Evolutionary conservation across 2,888 invertebrate genomes (phyloP), one percentile per base, ranked within the genome.

Genomic region (Hypercompe scribonia): DNA sequence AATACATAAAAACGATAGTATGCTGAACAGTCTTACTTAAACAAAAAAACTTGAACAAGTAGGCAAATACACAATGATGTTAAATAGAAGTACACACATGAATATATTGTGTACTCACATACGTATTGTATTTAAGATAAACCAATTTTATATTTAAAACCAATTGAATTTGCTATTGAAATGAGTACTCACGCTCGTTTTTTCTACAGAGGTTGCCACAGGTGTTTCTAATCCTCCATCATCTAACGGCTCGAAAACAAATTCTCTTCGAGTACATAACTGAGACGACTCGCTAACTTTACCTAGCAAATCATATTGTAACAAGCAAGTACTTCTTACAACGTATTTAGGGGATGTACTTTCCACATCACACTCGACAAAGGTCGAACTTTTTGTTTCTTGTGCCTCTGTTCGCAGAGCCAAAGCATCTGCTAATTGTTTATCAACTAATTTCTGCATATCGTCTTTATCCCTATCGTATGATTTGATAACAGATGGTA

Each of bases 331-430:
- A 42, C 61, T 66, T 36, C 33, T 73, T 3, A 73, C 70, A 28
- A 65, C 33, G 21, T 28, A 70, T 63, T 73, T 73, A 46, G 61
- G 34, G 21, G 58, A 34, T 31, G 54, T 31, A 58, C 39, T 73
- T 33, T 65, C 68, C 11, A 33, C 61, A 7, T 73, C 58, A 65
- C 73, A 70, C 21, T 66, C 61, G 3, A 54, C 10, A 65, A 50
- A 54, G 11, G 61, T 58, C 7, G 68, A 69, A 42, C 68, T 69
- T 24, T 39, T 31, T 61, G 13, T 21, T 0, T 69, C 31, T 31
- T 61, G 28, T 28, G 61, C 10, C 11, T 18, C 39, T 2, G 31
- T 13, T 31, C 28, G 39, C 24, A 28, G 10, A 24, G 58, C 39
- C 28, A 69, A 69, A 61, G 68, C 61, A 39, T 39, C 68, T 11